phyloP scores from a whole-genome alignment of 2,888 invertebrate species.

The Julus scandinavius region DNA sequence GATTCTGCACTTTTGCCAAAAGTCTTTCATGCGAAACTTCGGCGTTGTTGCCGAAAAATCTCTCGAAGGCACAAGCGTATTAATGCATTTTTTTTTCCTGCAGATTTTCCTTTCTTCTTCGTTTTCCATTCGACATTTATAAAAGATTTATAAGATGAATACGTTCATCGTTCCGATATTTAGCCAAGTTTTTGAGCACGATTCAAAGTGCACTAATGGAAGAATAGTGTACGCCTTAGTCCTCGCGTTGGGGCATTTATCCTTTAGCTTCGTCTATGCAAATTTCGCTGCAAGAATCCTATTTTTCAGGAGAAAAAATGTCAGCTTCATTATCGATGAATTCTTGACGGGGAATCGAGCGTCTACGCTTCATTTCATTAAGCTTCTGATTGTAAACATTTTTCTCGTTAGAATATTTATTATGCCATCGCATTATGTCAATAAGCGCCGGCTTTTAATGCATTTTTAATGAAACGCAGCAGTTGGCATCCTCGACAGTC shows the following conservation, averaged over 20 bases:
- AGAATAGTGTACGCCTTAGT: conserved; percentile 4
- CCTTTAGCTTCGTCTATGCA: not conserved
- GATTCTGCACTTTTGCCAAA: not conserved
- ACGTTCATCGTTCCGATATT: not conserved
- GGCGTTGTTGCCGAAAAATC: not conserved
- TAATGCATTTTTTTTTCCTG: not conserved
- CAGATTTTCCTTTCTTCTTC: conserved; percentile 14
- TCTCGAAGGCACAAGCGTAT: not conserved
- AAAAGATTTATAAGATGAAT: not conserved
- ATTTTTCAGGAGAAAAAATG: not conserved
- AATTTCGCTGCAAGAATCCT: not conserved
- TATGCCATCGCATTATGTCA: conserved; percentile 6
- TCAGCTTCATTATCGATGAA: conserved; percentile 7
- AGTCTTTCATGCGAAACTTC: not conserved
- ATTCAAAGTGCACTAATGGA: conserved; percentile 39
- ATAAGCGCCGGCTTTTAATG: not conserved
- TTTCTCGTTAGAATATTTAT: conserved; percentile 39
- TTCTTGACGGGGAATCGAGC: not conserved
- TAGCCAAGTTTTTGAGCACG: not conserved
- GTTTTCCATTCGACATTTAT: not conserved
- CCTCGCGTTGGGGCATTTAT: not conserved
- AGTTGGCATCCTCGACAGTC: not conserved
- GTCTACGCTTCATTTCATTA: not conserved
- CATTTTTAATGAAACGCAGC: not conserved
- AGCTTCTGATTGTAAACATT: conserved; percentile 22